Conservation (phyloP, 2,888 invertebrate genomes). For the Agonopterix alstromeriana region DNA sequence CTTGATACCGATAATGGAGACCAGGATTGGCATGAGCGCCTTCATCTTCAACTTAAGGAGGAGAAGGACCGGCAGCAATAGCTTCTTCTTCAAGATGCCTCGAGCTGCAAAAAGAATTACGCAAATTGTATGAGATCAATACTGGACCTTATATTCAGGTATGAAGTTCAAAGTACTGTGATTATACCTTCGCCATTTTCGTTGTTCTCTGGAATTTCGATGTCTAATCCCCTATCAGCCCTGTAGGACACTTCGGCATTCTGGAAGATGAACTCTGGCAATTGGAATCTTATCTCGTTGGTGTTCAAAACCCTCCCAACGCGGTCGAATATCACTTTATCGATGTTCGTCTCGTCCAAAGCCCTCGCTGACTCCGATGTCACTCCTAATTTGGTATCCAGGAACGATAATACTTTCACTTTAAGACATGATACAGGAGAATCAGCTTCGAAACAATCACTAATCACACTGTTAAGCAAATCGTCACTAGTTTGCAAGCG, state of each 20-base stretch:
- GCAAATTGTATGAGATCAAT: neutral
- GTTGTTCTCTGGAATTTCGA: constrained; percentile 71
- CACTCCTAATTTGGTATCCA: constrained; percentile 83
- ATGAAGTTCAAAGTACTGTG: neutral
- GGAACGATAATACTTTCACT: constrained; percentile 84
- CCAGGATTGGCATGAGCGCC: constrained; percentile 88
- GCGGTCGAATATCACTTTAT: constrained; percentile 85
- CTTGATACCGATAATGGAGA: constrained; percentile 87
- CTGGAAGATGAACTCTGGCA: constrained; percentile 84
- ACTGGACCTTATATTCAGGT: no score
- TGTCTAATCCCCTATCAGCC: constrained; percentile 80
- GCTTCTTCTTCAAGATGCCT: constrained; percentile 88
- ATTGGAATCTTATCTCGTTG: constrained; percentile 83
- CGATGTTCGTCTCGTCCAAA: constrained; percentile 79
- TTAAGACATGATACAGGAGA: constrained; percentile 85
- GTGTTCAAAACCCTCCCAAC: constrained; percentile 82
- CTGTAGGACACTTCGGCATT: constrained; percentile 81
- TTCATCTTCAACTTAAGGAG: constrained; percentile 90
- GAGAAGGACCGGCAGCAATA: constrained; percentile 86
- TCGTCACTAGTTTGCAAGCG: constrained; percentile 81
- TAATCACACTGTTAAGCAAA: constrained; percentile 82
- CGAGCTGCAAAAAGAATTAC: constrained; percentile 73
- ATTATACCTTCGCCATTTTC: constrained; percentile 75
- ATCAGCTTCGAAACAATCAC: constrained; percentile 82
- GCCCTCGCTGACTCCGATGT: constrained; percentile 78